Conservation (phyloP, 64 coral and sea anemone genomes). For the Pachyseris speciosa region DNA sequence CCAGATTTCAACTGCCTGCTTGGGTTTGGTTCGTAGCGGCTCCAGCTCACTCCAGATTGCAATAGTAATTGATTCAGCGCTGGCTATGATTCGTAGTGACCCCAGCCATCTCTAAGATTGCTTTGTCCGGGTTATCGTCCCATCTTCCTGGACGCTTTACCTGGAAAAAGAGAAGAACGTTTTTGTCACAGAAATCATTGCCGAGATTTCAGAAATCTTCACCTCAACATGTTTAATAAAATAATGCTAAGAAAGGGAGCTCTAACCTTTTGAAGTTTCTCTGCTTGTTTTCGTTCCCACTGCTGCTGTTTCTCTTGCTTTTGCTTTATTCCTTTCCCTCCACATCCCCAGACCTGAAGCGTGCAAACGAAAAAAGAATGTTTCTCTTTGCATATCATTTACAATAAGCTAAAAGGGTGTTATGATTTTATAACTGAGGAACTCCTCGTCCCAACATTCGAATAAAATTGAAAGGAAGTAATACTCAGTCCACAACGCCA, state of each 20-base stretch:
- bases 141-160: constrained; percentile 85
- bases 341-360: constrained; percentile 87
- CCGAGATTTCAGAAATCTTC: too few relatives aligned
- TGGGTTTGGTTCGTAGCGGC: too few relatives aligned
- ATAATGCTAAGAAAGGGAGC: not conserved
- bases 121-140: constrained; percentile 90
- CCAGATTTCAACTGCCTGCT: too few relatives aligned
- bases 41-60: not conserved
- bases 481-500: too few relatives aligned
- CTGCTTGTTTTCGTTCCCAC: constrained; percentile 82
- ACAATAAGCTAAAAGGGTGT: not conserved
- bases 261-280: constrained; percentile 83
- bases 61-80: not conserved
- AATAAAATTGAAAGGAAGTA: too few relatives aligned
- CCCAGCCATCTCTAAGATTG: constrained; percentile 90
- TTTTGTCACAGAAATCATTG: too few relatives aligned
- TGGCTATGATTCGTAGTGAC: constrained; percentile 77
- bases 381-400: not conserved
- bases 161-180: constrained; percentile 59
- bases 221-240: too few relatives aligned
- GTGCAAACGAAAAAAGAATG: not conserved
- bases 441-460: too few relatives aligned
- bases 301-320: constrained; percentile 83
- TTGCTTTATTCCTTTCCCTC: constrained; percentile 56
- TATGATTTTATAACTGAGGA: too few relatives aligned